Evolutionary conservation across 2,113 vertebrate genomes (phyloP).

Genomic region (Cryptoleucopteryx plumbea): DNA sequence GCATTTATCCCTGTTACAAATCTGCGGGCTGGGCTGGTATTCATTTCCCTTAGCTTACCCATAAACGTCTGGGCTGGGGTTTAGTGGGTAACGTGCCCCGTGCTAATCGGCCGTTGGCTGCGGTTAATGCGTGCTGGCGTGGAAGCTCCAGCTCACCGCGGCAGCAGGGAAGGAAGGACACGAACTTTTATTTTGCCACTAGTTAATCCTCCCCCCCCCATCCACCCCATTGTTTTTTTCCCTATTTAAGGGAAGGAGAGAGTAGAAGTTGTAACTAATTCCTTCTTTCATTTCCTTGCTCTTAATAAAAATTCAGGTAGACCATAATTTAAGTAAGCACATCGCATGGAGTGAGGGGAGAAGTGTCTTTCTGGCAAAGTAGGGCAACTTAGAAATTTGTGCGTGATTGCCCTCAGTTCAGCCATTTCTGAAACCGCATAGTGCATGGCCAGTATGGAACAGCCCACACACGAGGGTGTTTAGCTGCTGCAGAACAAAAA

Average conservation of each 20-base stretch:
- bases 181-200: neutral
- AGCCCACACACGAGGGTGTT: accelerated
- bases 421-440: accelerated
- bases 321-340: neutral
- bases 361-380: neutral
- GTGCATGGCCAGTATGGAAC: accelerated
- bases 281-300: neutral
- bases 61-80: neutral
- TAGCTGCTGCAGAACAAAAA: neutral
- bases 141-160: accelerated
- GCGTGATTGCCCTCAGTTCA: neutral
- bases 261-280: neutral
- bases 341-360: neutral
- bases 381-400: too few relatives aligned
- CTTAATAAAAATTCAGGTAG: neutral
- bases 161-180: neutral
- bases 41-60: neutral
- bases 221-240: neutral
- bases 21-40: neutral
- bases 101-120: neutral
- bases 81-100: neutral
- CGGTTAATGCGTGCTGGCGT: neutral
- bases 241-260: neutral
- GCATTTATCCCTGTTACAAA: neutral
- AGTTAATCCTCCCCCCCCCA: neutral